Conservation (phyloP, 2,797 vertebrate genomes). For the Huso huso region DNA sequence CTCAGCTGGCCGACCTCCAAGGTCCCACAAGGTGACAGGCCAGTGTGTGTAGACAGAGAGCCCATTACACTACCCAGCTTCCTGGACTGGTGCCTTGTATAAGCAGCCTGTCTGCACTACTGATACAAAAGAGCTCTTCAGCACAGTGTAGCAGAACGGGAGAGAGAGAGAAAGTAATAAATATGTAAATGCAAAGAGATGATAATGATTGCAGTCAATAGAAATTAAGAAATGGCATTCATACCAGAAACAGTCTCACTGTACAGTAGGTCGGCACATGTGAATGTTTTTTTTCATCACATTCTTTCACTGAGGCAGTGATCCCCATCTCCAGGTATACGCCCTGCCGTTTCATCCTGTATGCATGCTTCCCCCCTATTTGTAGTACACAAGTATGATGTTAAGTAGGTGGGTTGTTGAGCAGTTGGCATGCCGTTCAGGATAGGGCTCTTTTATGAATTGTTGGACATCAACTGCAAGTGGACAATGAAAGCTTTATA, state of each 20-base stretch:
- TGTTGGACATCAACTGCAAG: slow-evolving; percentile 50
- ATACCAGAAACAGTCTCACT: neutral
- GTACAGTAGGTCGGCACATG: neutral
- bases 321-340: slow-evolving; percentile 1
- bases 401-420: slow-evolving; percentile 58
- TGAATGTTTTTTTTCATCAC: slow-evolving; percentile 8
- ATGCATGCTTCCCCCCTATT: slow-evolving; percentile 38
- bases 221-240: neutral
- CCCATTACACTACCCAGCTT: slow-evolving; percentile 2
- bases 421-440: slow-evolving; percentile 51
- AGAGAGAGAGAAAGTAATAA: slow-evolving; percentile 18
- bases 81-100: neutral
- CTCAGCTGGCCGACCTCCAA: neutral
- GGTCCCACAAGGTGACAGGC: neutral
- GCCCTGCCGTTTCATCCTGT: slow-evolving; percentile 23
- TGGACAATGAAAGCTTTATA: slow-evolving; percentile 84
- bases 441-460: slow-evolving; percentile 51
- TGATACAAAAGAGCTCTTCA: slow-evolving; percentile 36
- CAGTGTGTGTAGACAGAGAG: neutral
- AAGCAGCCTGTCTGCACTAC: neutral
- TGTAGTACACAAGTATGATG: slow-evolving; percentile 41
- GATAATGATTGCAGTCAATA: slow-evolving; percentile 14
- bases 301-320: slow-evolving; percentile 14
- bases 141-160: neutral
- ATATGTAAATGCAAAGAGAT: slow-evolving; percentile 34